phyloP scores from a whole-genome alignment of 2,113 vertebrate species.

The Taurulus bubalis region DNA sequence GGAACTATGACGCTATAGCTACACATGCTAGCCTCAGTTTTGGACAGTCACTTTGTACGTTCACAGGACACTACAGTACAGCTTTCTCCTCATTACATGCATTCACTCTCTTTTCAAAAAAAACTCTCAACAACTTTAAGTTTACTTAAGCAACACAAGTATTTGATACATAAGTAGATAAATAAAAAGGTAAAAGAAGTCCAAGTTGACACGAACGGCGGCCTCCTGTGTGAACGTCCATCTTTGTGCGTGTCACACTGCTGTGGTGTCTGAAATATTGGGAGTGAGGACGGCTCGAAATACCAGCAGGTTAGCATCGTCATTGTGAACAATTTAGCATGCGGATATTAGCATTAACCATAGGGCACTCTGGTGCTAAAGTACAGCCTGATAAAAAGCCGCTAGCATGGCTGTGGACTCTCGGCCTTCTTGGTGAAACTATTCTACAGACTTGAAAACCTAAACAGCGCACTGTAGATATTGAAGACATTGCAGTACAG shows the following conservation, averaged over 20 bases:
- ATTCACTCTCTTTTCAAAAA: not conserved
- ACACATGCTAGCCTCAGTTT: too few relatives aligned
- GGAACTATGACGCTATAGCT: too few relatives aligned
- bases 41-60: too few relatives aligned
- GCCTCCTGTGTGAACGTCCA: not conserved
- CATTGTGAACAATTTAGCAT: not conserved
- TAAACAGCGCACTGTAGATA: not conserved
- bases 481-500: not conserved
- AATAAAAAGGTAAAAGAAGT: not conserved
- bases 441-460: not conserved
- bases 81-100: not conserved
- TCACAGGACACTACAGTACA: too few relatives aligned
- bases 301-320: not conserved
- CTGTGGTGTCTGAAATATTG: not conserved
- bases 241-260: too few relatives aligned
- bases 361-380: not conserved
- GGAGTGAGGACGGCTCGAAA: not conserved
- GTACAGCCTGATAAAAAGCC: not conserved
- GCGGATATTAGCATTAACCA: not conserved
- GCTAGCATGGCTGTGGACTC: not conserved
- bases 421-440: not conserved
- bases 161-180: not conserved
- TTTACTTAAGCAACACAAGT: not conserved
- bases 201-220: not conserved
- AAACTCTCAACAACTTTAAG: not conserved